Conservation (phyloP, 2,888 invertebrate genomes). For the Pomacea canaliculata region DNA sequence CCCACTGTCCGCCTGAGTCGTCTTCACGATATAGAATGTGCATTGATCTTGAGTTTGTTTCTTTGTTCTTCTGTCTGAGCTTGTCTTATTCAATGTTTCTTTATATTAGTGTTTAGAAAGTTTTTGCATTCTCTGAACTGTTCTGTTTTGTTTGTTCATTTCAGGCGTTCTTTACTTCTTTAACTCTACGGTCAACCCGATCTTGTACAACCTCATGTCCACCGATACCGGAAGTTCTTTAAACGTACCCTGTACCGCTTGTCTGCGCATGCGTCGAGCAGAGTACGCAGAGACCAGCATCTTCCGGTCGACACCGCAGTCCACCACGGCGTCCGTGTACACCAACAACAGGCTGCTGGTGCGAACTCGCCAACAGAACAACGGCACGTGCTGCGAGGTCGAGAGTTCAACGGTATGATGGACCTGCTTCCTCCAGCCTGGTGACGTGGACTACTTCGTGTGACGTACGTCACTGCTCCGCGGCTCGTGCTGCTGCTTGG, state of each 20-base stretch:
- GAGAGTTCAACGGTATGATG: conserved; percentile 29
- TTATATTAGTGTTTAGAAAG: too few species aligned
- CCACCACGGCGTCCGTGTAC: conserved; percentile 43
- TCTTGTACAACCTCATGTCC: conserved; percentile 95
- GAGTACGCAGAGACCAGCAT: conserved; percentile 40
- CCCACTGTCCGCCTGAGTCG: too few species aligned
- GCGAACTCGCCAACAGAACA: conserved; percentile 25
- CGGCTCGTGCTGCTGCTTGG: neutral
- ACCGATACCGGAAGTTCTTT: conserved; percentile 92
- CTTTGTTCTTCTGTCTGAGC: too few species aligned
- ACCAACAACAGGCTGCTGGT: conserved; percentile 36
- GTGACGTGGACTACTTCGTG: neutral
- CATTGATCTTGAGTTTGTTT: too few species aligned
- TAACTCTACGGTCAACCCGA: conserved; percentile 92
- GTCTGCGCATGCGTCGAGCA: conserved; percentile 45
- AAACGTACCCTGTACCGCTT: conserved; percentile 75
- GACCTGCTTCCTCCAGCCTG: neutral
- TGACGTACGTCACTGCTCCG: neutral
- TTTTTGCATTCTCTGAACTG: too few species aligned
- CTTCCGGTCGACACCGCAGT: conserved; percentile 27
- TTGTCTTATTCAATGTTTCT: too few species aligned
- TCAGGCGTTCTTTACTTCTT: conserved; percentile 88
- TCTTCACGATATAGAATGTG: too few species aligned
- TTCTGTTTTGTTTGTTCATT: conserved; percentile 6
- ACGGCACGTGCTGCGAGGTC: conserved; percentile 21